Conservation (phyloP, 1,140 invertebrate species). For the Trypoxylus dichotomus region DNA sequence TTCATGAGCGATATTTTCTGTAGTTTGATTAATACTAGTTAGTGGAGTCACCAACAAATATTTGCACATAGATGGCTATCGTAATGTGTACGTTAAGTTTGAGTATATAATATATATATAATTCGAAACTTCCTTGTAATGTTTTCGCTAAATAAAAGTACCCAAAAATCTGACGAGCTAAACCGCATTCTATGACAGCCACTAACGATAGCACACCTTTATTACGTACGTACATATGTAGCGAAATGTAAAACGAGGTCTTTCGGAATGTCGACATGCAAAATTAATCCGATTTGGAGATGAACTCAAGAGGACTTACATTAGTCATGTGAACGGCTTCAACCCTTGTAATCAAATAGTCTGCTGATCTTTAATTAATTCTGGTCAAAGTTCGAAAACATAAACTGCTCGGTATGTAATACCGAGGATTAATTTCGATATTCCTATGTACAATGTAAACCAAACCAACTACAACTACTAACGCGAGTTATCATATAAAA, state of each 20-base stretch:
- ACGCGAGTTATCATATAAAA: too few species aligned
- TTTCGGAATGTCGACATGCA: neutral
- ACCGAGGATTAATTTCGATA: neutral
- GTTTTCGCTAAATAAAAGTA: too few species aligned
- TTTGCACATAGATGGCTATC: too few species aligned
- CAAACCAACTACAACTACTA: too few species aligned
- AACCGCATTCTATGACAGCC: too few species aligned
- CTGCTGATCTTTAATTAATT: neutral
- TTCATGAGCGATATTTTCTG: too few species aligned
- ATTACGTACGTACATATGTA: neutral
- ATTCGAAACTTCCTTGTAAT: too few species aligned
- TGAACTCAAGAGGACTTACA: neutral
- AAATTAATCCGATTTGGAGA: neutral
- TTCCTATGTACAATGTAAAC: neutral
- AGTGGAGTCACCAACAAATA: too few species aligned
- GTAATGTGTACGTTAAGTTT: too few species aligned
- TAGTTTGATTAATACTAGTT: too few species aligned
- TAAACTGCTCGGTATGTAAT: neutral
- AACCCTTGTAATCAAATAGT: constrained; percentile 6
- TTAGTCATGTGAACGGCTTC: neutral
- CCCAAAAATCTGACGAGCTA: too few species aligned
- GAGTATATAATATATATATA: too few species aligned
- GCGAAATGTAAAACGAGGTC: neutral
- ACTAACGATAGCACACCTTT: neutral
- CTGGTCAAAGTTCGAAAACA: neutral